Conservation (phyloP, 2,888 invertebrate genomes). For the Sarcophaga rosellei region DNA sequence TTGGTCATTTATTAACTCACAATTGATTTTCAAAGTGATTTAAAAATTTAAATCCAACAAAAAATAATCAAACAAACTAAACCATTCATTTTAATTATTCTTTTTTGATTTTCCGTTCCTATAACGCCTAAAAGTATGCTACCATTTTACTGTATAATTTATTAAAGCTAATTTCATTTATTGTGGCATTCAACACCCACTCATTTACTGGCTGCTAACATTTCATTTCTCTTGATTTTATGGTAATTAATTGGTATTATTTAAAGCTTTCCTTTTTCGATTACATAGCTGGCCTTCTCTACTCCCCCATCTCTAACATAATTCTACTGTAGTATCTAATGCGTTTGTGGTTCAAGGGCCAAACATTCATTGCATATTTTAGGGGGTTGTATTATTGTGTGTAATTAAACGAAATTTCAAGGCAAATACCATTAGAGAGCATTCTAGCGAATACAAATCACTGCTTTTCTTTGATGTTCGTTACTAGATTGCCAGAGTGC, state of each 20-base stretch:
- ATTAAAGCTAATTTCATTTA: conserved; percentile 52
- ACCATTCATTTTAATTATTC: not conserved
- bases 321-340: conserved; percentile 44
- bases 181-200: conserved; percentile 49
- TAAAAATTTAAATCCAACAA: not conserved
- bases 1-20: conserved; percentile 74
- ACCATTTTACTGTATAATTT: conserved; percentile 33
- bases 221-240: conserved; percentile 54
- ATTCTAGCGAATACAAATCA: not conserved
- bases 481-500: conserved; percentile 1
- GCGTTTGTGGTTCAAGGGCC: conserved; percentile 56
- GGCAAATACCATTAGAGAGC: not conserved
- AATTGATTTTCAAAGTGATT: not conserved
- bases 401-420: conserved; percentile 61
- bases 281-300: not conserved
- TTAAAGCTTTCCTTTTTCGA: conserved; percentile 50
- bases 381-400: conserved; percentile 45
- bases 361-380: conserved; percentile 64
- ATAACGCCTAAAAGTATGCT: conserved; percentile 26
- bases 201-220: conserved; percentile 46
- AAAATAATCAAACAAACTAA: not conserved
- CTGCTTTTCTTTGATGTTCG: conserved; percentile 45
- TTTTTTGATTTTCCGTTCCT: not conserved
- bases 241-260: conserved; percentile 65
- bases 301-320: not conserved